Base-by-base conservation (phyloP, 1,140 invertebrate genomes). In the Acromyrmex charruanus region DNA sequence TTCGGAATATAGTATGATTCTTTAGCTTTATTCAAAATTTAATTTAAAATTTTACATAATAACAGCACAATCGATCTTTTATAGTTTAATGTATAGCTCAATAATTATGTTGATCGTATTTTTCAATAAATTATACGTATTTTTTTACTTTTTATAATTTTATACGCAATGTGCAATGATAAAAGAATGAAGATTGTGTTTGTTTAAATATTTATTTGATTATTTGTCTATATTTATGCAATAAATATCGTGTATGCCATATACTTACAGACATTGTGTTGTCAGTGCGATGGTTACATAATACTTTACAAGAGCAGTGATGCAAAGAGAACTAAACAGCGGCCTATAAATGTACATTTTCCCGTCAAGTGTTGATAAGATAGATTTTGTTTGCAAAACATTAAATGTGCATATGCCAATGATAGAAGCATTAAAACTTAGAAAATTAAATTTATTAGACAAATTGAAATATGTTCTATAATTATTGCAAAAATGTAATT, bases 221-320 rank as follows among this genome's bases (percentile, higher is more conserved):
- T 35, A 35, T 35, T 35, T 35, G 25, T 51, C 6, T 39, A 35
- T 39, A 39, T 66, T 39, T 12, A 0, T 72, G 4, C 25, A 7
- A 58, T 21, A 3, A 74, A 58, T 74, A 58, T 58, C 7, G 14
- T 58, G 2, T 16, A 39, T 75, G 3, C 25, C n/a, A 59, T 75
- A 16, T 63, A 63, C 75, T 77, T 77, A 77, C 75, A 2, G 58
- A 44, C 75, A 77, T 75, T 10, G 51, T 74, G n/a, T 61, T 39
- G 2, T 18, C 3, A 53, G 14, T 2, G 31, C 21, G 6, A 18
- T 18, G n/a, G 1, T 21, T 10, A 61, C 1, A 3, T 77, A 25
- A 35, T 3, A 25, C 2, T n/a, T 49, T 25, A 28, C 6, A 0
- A 5, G 12, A 49, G 16, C 35, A 39, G 35, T 4, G 16, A 28